Conservation (phyloP, 1,140 invertebrate genomes). For the Oreohelix idahoensis region DNA sequence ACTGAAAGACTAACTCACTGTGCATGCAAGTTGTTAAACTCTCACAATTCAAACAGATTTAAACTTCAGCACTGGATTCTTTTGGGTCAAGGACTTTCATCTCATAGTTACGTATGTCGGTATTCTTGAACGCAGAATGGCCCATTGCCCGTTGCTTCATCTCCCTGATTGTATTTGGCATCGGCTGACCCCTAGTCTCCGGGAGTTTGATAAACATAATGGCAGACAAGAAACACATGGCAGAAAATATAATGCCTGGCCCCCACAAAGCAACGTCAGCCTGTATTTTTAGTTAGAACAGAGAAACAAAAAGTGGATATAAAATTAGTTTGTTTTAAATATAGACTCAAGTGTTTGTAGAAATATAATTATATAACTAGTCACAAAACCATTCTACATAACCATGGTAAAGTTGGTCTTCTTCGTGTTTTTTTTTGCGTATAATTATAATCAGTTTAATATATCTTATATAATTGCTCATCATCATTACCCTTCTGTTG, state of each 20-base stretch:
- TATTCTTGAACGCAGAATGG: not conserved
- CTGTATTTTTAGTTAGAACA: constrained; percentile 19
- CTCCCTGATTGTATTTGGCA: constrained; percentile 48
- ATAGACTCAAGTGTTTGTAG: no score
- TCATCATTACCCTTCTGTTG: no score
- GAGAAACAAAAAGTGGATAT: not conserved
- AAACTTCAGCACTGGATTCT: not conserved
- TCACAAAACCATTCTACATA: no score
- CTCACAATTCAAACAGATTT: no score
- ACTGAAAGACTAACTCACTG: no score
- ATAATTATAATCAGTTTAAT: no score
- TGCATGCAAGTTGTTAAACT: no score
- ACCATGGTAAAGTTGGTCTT: no score
- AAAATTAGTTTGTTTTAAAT: no score
- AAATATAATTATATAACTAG: no score
- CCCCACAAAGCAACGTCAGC: constrained; percentile 42
- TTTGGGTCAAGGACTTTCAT: not conserved
- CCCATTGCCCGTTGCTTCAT: constrained; percentile 8
- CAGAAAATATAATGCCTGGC: constrained; percentile 47
- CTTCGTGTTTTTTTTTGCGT: no score
- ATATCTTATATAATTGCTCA: no score
- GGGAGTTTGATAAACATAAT: constrained; percentile 39
- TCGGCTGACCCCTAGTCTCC: constrained; percentile 45
- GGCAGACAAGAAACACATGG: constrained; percentile 42
- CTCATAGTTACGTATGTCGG: not conserved